These are phyloP conservation scores for Xylota segnis DNA, from an alignment of 2,888 invertebrate genomes.

Conservation along the genomic window DNA sequence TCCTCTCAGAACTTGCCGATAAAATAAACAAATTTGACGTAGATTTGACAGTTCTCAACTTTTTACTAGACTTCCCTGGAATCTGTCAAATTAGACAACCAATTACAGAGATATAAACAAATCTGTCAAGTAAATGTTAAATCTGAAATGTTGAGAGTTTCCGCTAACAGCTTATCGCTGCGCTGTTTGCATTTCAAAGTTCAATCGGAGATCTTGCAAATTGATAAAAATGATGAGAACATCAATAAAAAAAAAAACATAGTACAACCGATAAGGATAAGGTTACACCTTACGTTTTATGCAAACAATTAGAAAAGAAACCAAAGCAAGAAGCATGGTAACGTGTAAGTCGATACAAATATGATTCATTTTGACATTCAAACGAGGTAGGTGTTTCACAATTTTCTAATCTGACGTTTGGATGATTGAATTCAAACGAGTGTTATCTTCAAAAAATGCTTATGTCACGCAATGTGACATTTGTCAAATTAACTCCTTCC, in stretches of 20 bases:
- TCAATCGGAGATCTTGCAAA: background rate
- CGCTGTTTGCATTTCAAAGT: background rate
- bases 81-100: too few species aligned
- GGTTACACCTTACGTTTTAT: background rate
- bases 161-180: background rate
- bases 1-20: too few species aligned
- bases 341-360: background rate
- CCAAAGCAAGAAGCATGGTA: background rate
- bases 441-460: too few species aligned
- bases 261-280: constrained; percentile 5
- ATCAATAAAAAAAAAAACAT: background rate
- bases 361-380: constrained; percentile 9
- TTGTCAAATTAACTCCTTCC: too few species aligned
- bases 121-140: background rate
- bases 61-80: background rate
- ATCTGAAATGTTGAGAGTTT: background rate
- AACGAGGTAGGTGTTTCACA: constrained; percentile 28
- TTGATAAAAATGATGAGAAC: constrained; percentile 4
- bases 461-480: too few species aligned
- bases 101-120: too few species aligned
- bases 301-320: background rate
- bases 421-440: background rate
- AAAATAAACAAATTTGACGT: too few species aligned
- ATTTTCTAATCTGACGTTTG: background rate
- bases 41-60: background rate